Conservation (phyloP, 2,888 invertebrate species). For the Pammene fasciana region DNA sequence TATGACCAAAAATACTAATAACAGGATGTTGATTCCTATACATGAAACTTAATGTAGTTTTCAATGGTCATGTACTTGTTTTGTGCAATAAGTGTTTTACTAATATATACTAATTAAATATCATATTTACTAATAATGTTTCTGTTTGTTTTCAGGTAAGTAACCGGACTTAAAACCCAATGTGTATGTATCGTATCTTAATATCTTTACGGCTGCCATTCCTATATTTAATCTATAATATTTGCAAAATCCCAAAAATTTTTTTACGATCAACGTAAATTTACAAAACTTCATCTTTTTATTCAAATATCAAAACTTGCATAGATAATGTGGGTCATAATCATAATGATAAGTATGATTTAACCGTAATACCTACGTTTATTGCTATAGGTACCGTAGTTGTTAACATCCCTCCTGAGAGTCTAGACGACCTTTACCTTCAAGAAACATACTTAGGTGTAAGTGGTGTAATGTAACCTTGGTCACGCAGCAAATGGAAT, state of each 20-base stretch:
- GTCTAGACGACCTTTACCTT: slow-evolving; percentile 19
- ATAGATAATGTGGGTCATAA: background rate
- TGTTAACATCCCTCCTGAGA: slow-evolving; percentile 13
- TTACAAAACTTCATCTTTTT: background rate
- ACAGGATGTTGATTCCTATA: too few relatives aligned
- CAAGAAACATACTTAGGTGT: background rate
- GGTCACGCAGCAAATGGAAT: background rate
- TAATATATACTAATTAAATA: background rate
- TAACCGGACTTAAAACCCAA: slow-evolving; percentile 1
- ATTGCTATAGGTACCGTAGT: background rate
- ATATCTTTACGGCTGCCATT: background rate
- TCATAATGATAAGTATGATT: too few relatives aligned
- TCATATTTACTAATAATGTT: background rate
- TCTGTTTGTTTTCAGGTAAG: background rate
- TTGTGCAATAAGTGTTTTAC: too few relatives aligned
- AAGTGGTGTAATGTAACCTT: background rate
- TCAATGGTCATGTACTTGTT: too few relatives aligned
- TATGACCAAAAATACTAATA: too few relatives aligned
- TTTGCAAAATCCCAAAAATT: background rate
- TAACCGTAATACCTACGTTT: background rate
- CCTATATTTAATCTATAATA: background rate
- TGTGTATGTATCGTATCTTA: background rate
- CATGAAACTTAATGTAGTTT: too few relatives aligned
- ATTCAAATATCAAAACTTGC: slow-evolving; percentile 3
- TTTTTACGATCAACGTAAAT: background rate